Evolutionary conservation across 2,888 invertebrate genomes (phyloP).

Genomic region (Pyrrhia umbra): DNA sequence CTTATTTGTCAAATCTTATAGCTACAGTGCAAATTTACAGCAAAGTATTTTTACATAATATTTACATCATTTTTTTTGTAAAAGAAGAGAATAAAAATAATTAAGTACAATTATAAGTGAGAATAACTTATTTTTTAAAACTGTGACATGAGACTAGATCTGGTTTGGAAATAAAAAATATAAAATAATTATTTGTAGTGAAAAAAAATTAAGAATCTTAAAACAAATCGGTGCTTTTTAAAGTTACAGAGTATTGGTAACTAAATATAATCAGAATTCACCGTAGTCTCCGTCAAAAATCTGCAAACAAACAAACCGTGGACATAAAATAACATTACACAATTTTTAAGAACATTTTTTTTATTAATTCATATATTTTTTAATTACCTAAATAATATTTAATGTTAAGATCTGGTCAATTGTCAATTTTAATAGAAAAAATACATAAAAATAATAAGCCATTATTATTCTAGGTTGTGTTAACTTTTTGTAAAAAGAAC

Average conservation of each 20-base stretch:
- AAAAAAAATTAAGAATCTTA: slow-evolving; percentile 60
- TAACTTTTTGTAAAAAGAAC: slow-evolving; percentile 13
- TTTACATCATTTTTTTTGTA: slow-evolving; percentile 57
- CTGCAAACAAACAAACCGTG: slow-evolving; percentile 75
- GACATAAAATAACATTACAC: slow-evolving; percentile 42
- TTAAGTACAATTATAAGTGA: slow-evolving; percentile 65
- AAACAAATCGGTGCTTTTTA: slow-evolving; percentile 62
- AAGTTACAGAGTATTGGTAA: slow-evolving; percentile 71
- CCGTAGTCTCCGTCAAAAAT: slow-evolving; percentile 79
- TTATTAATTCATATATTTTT: background rate
- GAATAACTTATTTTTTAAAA: slow-evolving; percentile 87
- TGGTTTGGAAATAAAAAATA: slow-evolving; percentile 81
- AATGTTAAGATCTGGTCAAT: slow-evolving; percentile 39
- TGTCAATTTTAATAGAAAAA: slow-evolving; percentile 30
- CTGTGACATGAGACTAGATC: slow-evolving; percentile 90
- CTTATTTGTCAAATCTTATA: slow-evolving; percentile 45
- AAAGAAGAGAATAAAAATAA: slow-evolving; percentile 61
- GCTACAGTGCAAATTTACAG: slow-evolving; percentile 68
- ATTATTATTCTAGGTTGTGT: background rate
- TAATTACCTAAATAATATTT: background rate
- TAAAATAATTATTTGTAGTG: slow-evolving; percentile 59
- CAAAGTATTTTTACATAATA: slow-evolving; percentile 57
- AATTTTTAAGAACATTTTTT: background rate
- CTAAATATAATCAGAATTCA: slow-evolving; percentile 69
- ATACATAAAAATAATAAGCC: slow-evolving; percentile 3